phyloP scores from a whole-genome alignment of 2,888 invertebrate species.

The Ommatoiulus sabulosus region DNA sequence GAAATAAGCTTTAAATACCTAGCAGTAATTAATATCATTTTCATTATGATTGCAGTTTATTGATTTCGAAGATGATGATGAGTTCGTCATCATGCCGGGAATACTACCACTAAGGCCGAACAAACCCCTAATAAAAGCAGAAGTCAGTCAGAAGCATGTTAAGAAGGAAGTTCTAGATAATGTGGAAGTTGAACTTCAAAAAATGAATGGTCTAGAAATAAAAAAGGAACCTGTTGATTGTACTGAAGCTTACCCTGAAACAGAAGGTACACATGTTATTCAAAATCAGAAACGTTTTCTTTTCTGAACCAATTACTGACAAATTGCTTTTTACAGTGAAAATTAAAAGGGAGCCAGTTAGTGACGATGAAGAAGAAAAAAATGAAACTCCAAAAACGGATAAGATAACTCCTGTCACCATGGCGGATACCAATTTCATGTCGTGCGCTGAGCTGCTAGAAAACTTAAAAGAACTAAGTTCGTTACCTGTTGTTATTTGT shows the following conservation, averaged over 20 bases:
- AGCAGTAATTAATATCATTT: neutral
- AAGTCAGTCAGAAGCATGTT: slow-evolving; percentile 21
- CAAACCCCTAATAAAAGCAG: neutral
- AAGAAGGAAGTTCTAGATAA: neutral
- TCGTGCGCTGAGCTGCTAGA: neutral
- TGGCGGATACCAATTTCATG: neutral
- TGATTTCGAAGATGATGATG: neutral
- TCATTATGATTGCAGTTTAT: neutral
- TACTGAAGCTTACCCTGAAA: neutral
- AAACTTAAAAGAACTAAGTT: slow-evolving; percentile 28
- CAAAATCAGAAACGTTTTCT: neutral
- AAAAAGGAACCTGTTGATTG: neutral
- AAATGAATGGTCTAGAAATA: neutral
- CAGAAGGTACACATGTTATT: neutral
- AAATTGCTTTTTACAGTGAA: neutral
- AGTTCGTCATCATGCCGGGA: neutral
- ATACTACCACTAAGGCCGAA: slow-evolving; percentile 1
- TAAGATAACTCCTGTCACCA: neutral
- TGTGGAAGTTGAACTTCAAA: neutral
- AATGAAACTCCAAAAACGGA: neutral
- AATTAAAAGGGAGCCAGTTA: slow-evolving; percentile 10
- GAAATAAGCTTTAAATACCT: neutral
- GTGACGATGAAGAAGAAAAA: slow-evolving; percentile 4
- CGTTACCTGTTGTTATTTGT: neutral
- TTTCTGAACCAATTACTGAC: neutral